Evolutionary conservation across 2,113 vertebrate genomes (phyloP).

Genomic region (Cranoglanis bouderius): DNA sequence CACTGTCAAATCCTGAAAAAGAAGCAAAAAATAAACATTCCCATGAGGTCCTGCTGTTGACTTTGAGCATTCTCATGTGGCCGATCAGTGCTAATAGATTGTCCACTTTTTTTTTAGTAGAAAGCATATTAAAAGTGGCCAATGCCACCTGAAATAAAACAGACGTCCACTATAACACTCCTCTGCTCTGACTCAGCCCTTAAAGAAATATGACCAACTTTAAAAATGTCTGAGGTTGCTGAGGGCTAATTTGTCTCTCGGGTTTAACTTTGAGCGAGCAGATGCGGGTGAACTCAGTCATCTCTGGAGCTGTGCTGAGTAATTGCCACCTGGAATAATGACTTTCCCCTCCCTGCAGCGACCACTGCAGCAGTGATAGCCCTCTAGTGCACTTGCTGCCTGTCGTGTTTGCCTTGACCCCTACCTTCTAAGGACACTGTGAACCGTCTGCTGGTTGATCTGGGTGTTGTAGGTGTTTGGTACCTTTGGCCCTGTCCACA

Average conservation of each 20-base stretch:
- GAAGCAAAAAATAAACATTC: neutral
- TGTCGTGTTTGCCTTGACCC: conserved; percentile 44
- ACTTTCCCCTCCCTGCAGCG: conserved; percentile 27
- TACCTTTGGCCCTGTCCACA: conserved; percentile 26
- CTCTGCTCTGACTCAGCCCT: conserved; percentile 43
- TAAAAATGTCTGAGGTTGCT: conserved; percentile 46
- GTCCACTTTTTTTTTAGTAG: neutral
- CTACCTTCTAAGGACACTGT: conserved; percentile 29
- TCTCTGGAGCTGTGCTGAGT: conserved; percentile 42
- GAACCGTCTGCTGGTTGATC: conserved; percentile 58
- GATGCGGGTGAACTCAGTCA: conserved; percentile 33
- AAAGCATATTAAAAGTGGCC: neutral
- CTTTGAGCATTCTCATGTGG: neutral
- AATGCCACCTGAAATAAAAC: neutral
- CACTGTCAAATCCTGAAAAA: neutral
- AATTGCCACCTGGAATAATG: conserved; percentile 38
- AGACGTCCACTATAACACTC: conserved; percentile 5
- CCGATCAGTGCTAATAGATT: neutral
- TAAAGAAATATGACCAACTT: conserved; percentile 49
- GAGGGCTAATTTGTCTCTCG: conserved; percentile 48
- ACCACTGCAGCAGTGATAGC: conserved; percentile 20
- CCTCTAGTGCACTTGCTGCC: conserved; percentile 35
- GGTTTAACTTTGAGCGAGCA: conserved; percentile 51
- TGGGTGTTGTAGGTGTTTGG: conserved; percentile 45
- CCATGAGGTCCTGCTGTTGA: neutral